Conservation (phyloP, 1,140 invertebrate genomes). For the Drosophila sp. region DNA sequence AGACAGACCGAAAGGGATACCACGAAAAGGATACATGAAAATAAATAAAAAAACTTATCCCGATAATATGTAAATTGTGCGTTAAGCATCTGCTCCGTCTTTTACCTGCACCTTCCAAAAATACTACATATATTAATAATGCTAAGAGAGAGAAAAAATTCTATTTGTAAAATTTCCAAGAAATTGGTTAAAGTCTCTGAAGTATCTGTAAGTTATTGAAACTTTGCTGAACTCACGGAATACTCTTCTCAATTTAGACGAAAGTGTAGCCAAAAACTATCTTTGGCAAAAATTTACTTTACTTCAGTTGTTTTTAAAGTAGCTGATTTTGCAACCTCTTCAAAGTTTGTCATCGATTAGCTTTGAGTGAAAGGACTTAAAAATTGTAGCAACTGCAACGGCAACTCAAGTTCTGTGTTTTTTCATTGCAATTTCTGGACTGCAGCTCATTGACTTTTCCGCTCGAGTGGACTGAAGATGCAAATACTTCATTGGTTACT, state of each 20-base stretch:
- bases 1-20: slow-evolving; percentile 2
- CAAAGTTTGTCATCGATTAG: slow-evolving; percentile 37
- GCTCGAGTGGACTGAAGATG: slow-evolving; percentile 13
- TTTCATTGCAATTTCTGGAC: slow-evolving; percentile 3
- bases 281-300: slow-evolving; percentile 24
- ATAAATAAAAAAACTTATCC: slow-evolving; percentile 5
- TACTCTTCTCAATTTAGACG: background rate
- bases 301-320: background rate
- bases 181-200: slow-evolving; percentile 1
- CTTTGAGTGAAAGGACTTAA: slow-evolving; percentile 25
- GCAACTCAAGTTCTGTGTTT: slow-evolving; percentile 11
- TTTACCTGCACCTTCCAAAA: background rate
- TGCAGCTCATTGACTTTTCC: slow-evolving; percentile 43
- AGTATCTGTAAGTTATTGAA: slow-evolving; percentile 8
- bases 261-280: slow-evolving; percentile 13
- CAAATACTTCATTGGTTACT: background rate
- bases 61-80: slow-evolving; percentile 76
- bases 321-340: slow-evolving; percentile 9
- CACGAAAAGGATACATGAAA: slow-evolving; percentile 15
- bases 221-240: background rate
- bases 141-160: background rate
- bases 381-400: slow-evolving; percentile 13
- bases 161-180: background rate
- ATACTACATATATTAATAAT: slow-evolving; percentile 11
- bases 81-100: slow-evolving; percentile 3